A percentile compares a stretch with the other conserved stretches of the same genome.
phyloP scores from a whole-genome alignment of 35 echinoderm and acorn worm species.

The Apostichopus japonicus region DNA sequence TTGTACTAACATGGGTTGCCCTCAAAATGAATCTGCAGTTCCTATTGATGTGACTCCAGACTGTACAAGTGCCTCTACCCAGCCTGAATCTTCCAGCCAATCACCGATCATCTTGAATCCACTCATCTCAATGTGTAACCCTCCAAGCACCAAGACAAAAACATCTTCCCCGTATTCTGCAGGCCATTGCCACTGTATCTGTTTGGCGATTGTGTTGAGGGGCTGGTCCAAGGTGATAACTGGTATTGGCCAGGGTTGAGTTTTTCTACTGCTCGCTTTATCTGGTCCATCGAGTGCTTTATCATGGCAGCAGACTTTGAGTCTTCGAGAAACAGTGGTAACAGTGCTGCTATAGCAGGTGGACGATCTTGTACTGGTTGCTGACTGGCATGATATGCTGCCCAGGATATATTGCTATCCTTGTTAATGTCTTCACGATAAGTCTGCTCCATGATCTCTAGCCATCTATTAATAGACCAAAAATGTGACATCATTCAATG shows the following conservation, averaged over 20 bases:
- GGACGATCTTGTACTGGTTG: too few relatives aligned
- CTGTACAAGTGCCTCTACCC: conserved; percentile 40
- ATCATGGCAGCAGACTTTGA: too few relatives aligned
- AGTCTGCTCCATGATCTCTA: not conserved
- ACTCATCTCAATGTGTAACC: conserved; percentile 66
- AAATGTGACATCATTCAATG: too few relatives aligned
- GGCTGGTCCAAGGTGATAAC: too few relatives aligned
- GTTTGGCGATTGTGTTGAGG: conserved; percentile 60
- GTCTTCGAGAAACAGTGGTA: too few relatives aligned
- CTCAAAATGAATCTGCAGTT: conserved; percentile 3
- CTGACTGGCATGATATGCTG: conserved; percentile 16
- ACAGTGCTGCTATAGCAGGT: too few relatives aligned
- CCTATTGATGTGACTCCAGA: conserved; percentile 40
- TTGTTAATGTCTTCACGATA: not conserved
- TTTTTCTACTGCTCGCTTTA: too few relatives aligned
- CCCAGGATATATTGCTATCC: not conserved
- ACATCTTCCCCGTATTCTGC: conserved; percentile 59
- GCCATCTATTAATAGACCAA: not conserved
- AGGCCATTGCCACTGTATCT: conserved; percentile 50
- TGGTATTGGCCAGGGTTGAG: too few relatives aligned
- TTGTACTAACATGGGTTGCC: conserved; percentile 31
- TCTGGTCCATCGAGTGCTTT: too few relatives aligned
- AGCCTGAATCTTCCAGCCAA: conserved; percentile 34
- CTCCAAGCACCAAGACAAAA: conserved; percentile 62
- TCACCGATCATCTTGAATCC: conserved; percentile 46